Evolutionary conservation across 1,140 invertebrate genomes (phyloP).

Genomic region (Lethrus apterus): DNA sequence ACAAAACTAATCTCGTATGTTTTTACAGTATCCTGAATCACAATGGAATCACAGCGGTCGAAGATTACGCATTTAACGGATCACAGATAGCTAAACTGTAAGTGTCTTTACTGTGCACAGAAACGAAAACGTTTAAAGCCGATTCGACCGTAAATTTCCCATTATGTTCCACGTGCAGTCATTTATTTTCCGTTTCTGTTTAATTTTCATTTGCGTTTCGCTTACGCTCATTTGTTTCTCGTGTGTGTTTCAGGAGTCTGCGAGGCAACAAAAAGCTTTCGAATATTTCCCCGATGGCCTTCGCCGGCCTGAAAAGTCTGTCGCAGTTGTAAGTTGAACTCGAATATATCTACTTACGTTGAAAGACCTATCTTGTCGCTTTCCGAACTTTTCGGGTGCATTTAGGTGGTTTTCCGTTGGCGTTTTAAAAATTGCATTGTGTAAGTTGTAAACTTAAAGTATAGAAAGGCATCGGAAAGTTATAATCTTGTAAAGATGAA

Average conservation of each 20-base stretch:
- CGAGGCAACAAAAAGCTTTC: constrained; percentile 5
- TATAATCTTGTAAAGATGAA: too few species aligned
- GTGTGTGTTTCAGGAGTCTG: constrained; percentile 4
- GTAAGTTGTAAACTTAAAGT: too few species aligned
- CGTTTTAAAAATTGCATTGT: too few species aligned
- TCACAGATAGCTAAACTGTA: constrained; percentile 60
- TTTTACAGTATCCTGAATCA: constrained; percentile 50
- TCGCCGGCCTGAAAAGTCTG: constrained; percentile 3
- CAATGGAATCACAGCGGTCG: constrained; percentile 55
- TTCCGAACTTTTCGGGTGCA: too few species aligned
- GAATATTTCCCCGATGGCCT: constrained; percentile 5
- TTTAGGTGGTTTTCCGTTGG: too few species aligned
- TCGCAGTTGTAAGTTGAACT: constrained; percentile 7
- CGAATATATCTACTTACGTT: too few species aligned
- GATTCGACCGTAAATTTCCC: background rate
- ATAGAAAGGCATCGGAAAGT: too few species aligned
- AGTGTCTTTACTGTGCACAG: constrained; percentile 40
- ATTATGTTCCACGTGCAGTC: too few species aligned
- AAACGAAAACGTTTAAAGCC: background rate
- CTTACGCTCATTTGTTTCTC: background rate
- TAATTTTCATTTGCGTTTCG: background rate
- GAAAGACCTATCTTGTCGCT: too few species aligned
- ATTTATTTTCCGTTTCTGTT: too few species aligned
- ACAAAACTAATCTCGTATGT: background rate
- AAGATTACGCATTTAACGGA: constrained; percentile 55